Percentiles rank a stretch among this genome's conserved stretches.
Evolutionary conservation across 2,888 invertebrate genomes (phyloP).

Genomic region (Nymphalis urticae): DNA sequence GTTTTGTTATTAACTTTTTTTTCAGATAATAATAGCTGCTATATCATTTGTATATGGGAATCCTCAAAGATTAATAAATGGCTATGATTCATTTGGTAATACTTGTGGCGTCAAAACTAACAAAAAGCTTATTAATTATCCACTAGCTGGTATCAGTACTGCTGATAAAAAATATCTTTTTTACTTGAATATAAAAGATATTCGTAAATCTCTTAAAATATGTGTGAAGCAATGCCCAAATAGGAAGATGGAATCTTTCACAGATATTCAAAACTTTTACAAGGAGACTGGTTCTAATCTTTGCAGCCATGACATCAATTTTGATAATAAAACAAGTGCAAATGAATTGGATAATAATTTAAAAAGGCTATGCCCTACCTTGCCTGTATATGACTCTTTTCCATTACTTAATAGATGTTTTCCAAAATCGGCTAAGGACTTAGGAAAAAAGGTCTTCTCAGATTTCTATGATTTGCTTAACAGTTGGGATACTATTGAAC

Average conservation of each 20-base stretch:
- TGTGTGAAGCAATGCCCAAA: slow-evolving; percentile 95
- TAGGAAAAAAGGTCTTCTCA: slow-evolving; percentile 83
- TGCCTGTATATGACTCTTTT: slow-evolving; percentile 89
- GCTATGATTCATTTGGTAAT: slow-evolving; percentile 96
- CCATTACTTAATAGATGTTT: slow-evolving; percentile 94
- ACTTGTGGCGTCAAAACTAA: slow-evolving; percentile 93
- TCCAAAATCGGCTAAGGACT: slow-evolving; percentile 86
- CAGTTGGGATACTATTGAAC: slow-evolving; percentile 93
- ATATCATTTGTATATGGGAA: slow-evolving; percentile 95
- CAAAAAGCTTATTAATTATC: slow-evolving; percentile 86
- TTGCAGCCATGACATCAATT: slow-evolving; percentile 87
- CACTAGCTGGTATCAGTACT: slow-evolving; percentile 90
- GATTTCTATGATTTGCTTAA: slow-evolving; percentile 92
- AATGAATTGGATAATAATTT: slow-evolving; percentile 71
- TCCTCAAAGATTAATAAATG: slow-evolving; percentile 92
- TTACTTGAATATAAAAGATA: slow-evolving; percentile 90
- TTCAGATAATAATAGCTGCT: slow-evolving; percentile 89
- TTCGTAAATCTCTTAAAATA: slow-evolving; percentile 89
- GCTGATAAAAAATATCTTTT: slow-evolving; percentile 89
- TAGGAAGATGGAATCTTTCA: slow-evolving; percentile 81
- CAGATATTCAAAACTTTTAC: slow-evolving; percentile 88
- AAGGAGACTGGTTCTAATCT: slow-evolving; percentile 86
- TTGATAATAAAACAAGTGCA: slow-evolving; percentile 73
- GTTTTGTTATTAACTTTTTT: slow-evolving; percentile 35
- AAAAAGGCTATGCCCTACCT: slow-evolving; percentile 88